Evolutionary conservation across 2,888 invertebrate genomes (phyloP), one percentile per base, ranked within the genome.

Genomic region (Diachrysia chrysitis): DNA sequence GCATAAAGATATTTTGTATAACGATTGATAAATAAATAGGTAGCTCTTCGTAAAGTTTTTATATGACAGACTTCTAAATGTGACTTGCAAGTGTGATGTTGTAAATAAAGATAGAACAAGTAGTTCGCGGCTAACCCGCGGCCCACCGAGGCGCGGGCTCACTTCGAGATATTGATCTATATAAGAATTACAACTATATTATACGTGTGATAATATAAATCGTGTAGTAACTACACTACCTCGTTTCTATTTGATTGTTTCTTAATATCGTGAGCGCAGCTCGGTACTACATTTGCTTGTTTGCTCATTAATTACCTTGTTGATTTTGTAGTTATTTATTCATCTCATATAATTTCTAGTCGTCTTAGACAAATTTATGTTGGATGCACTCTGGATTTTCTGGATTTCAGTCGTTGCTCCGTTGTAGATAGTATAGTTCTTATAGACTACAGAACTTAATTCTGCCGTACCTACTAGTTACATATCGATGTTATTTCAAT

Each of bases 1-100:
- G 87, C 86, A 87, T 89, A 89, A 91, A 92, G 85, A 92, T 95
- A 94, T 95, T 95, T 95, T 95, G 92, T 95, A 94, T 95, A 94
- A 93, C 92, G 89, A 93, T 92, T 91, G 89, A 91, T 90, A 92
- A 85, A 86, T 91, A 79, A 76, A 86, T 92, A 92, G 87, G 76
- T 93, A 93, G 87, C 83, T 88, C 90, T 93, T 91, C 89, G 87
- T 92, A 91, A 92, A 90, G 90, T 93, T 93, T 94, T 93, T 94
- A 94, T 93, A 93, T 91, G 89, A 92, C 92, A 90, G 89, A 92
- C 89, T 92, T 91, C 91, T 92, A 87, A 88, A 93, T 92, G 95
- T 94, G 93, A 93, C 94, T 93, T 92, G 91, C 90, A 91, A 93
- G 93, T 94, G 94, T 94, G 93, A 95, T 94, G 90, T 91, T 93